Conservation (phyloP, 1,140 invertebrate species). For the Meteorus sp. region DNA sequence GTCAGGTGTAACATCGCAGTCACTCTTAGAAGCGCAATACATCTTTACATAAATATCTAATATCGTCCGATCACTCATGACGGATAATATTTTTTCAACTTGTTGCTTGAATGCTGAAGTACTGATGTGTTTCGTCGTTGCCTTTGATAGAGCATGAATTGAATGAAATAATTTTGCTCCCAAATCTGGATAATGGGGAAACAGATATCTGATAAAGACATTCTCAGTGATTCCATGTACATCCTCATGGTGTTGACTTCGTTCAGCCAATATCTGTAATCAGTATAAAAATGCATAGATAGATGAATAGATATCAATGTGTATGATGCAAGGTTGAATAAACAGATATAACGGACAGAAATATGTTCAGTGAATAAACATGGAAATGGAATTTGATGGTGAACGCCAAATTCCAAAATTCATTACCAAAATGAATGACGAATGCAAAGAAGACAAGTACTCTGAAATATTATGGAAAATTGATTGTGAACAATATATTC, state of each 20-base stretch:
- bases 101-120: slow-evolving; percentile 68
- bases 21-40: slow-evolving; percentile 56
- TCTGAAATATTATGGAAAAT: too few species aligned
- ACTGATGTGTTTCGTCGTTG: slow-evolving; percentile 65
- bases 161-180: slow-evolving; percentile 69
- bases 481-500: too few species aligned
- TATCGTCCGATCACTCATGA: slow-evolving; percentile 67
- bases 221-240: slow-evolving; percentile 12
- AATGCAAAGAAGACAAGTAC: too few species aligned
- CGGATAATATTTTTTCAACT: slow-evolving; percentile 70
- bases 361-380: too few species aligned
- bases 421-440: too few species aligned
- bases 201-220: slow-evolving; percentile 69
- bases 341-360: too few species aligned
- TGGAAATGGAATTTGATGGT: too few species aligned
- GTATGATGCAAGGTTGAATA: too few species aligned
- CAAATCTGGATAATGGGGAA: slow-evolving; percentile 75
- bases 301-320: too few species aligned
- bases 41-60: slow-evolving; percentile 71
- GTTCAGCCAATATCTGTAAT: slow-evolving; percentile 21
- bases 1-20: slow-evolving; percentile 62
- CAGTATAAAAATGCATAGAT: background rate
- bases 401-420: too few species aligned
- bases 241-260: slow-evolving; percentile 14
- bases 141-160: slow-evolving; percentile 63